These are phyloP conservation scores for Coryphaenoides rupestris DNA, from an alignment of 2,113 vertebrate species.

Conservation along the genomic window DNA sequence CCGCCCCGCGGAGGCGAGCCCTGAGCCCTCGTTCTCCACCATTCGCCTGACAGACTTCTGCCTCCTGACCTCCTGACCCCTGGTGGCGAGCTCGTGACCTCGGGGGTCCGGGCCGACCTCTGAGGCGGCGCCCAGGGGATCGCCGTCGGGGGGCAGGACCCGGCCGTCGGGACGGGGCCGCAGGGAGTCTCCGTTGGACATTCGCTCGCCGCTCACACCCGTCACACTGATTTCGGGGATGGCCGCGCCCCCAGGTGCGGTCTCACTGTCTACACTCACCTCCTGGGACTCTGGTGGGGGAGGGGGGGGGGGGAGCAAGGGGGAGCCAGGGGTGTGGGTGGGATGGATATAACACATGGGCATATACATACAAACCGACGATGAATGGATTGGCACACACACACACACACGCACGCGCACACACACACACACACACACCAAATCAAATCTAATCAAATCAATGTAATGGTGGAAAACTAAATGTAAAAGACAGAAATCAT, in stretches of 20 bases:
- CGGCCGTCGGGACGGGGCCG: conserved; percentile 86
- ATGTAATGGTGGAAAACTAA: conserved; percentile 56
- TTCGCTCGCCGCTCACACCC: conserved; percentile 87
- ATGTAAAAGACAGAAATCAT: conserved; percentile 51
- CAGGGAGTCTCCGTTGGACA: conserved; percentile 94
- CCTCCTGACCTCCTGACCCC: conserved; percentile 96
- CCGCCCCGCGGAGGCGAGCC: conserved; percentile 89
- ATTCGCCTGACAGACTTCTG: conserved; percentile 99
- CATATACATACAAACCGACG: conserved; percentile 26
- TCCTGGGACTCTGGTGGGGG: conserved; percentile 94
- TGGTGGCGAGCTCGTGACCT: conserved; percentile 80
- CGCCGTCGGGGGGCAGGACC: conserved; percentile 81
- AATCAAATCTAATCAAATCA: too few species aligned
- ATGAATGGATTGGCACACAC: conserved; percentile 17
- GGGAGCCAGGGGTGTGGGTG: conserved; percentile 70
- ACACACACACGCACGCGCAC: conserved; percentile 26
- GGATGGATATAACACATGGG: conserved; percentile 53
- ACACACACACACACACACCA: conserved; percentile 30
- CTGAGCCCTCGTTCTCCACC: conserved; percentile 88
- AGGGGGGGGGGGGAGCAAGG: too few species aligned
- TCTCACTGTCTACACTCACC: conserved; percentile 90
- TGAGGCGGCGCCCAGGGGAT: conserved; percentile 81
- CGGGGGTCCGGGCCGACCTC: conserved; percentile 89
- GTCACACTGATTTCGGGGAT: conserved; percentile 98
- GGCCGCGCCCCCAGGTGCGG: conserved; percentile 81